phyloP scores from a whole-genome alignment of 2,888 invertebrate genomes.

The Diplolepis rosae region DNA sequence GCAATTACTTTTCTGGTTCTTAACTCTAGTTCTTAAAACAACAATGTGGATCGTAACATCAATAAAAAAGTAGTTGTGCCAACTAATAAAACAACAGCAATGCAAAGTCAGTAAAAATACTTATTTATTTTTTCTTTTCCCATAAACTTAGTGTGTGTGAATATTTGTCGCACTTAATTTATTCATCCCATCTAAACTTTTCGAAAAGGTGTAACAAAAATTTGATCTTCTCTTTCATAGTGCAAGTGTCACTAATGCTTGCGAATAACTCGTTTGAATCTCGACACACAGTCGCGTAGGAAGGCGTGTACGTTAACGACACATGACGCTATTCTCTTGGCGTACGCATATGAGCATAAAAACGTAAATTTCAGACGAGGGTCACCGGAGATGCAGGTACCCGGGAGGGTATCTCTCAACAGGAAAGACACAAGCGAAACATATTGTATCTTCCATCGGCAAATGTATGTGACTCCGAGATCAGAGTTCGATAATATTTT shows the following conservation, averaged over 20 bases:
- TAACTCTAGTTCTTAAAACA: no score
- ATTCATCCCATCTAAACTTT: no score
- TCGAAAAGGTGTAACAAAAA: neutral
- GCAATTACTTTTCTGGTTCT: no score
- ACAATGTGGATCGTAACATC: no score
- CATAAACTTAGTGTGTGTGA: no score
- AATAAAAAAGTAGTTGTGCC: no score
- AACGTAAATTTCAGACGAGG: conserved; percentile 8
- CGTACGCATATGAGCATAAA: neutral
- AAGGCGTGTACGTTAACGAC: conserved; percentile 2
- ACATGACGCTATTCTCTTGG: neutral
- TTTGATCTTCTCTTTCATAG: neutral
- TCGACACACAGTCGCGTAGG: neutral
- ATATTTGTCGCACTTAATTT: no score
- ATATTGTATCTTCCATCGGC: conserved; percentile 8
- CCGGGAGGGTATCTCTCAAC: neutral
- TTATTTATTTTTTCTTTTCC: no score
- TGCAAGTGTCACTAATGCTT: conserved; percentile 6
- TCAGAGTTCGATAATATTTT: conserved; percentile 20
- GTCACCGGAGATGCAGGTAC: conserved; percentile 17
- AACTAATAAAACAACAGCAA: no score
- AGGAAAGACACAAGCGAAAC: conserved; percentile 15
- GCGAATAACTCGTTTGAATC: conserved; percentile 1
- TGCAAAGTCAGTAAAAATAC: no score
- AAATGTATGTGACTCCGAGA: conserved; percentile 11